Conservation (phyloP, 2,113 vertebrate species). For the Ammodytes marinus region DNA sequence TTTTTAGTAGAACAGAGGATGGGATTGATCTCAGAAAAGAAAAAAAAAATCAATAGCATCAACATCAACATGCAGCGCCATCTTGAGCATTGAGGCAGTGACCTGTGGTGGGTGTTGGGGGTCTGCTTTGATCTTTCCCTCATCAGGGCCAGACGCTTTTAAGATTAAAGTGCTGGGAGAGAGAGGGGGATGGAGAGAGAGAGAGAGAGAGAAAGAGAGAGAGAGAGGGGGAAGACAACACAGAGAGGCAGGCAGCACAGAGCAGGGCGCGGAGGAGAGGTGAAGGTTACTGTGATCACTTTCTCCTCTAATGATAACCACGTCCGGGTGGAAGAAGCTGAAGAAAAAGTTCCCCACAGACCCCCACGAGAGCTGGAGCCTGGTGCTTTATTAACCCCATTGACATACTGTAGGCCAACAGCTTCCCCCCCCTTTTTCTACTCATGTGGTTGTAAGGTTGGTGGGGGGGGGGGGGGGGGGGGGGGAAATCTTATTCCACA, state of each 20-base stretch:
- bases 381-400: not conserved
- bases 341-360: conserved; percentile 23
- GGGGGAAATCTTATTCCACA: not conserved
- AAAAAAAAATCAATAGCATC: conserved; percentile 56
- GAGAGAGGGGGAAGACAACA: conserved; percentile 40
- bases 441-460: not conserved
- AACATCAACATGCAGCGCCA: conserved; percentile 54
- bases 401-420: not conserved
- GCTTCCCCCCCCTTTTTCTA: not conserved
- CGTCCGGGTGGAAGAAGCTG: not conserved
- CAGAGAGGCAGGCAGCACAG: conserved; percentile 20
- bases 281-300: conserved; percentile 63
- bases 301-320: conserved; percentile 34
- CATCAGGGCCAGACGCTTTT: conserved; percentile 70
- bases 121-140: conserved; percentile 73
- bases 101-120: conserved; percentile 54
- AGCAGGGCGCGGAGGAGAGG: conserved; percentile 50
- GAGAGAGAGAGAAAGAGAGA: conserved; percentile 57
- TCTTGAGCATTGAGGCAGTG: conserved; percentile 66
- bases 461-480: no score
- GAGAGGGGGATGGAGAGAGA: conserved; percentile 48
- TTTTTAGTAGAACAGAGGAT: conserved; percentile 47
- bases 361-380: not conserved
- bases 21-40: conserved; percentile 62
- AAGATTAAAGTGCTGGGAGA: conserved; percentile 74